Evolutionary conservation across 2,888 invertebrate genomes (phyloP), one percentile per base, ranked within the genome.

Genomic region (Tipula helvola): DNA sequence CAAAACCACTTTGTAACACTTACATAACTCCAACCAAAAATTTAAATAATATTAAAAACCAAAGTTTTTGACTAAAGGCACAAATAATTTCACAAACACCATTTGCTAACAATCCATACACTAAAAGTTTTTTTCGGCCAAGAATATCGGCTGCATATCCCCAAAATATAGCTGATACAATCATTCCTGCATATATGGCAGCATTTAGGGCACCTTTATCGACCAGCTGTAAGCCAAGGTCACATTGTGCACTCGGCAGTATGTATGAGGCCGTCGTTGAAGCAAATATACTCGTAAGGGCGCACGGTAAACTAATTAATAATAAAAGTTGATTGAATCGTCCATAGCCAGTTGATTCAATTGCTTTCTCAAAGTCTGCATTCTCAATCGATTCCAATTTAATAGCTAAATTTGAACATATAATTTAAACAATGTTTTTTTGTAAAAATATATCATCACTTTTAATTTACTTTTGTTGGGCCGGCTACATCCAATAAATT

Each of bases 101-200:
- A 84, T 96, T 93, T 8, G 93, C 89, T 85, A 95, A 90, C 89
- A 94, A 94, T 0, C 96, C 96, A 89, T 93, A 92, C 39, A 95
- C 91, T 88, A 96, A 92, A 87, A 96, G 93, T 89, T 93, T 93
- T 88, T 93, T 93, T 87, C 95, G 92, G 10, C 96, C 96, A 87
- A 95, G 92, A 0, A 95, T 95, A 89, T 96, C 96, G 0, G 96
- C 95, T 5, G 96, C 90, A 89, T 94, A 96, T 0, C 96, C 96
- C 96, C 96, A 96, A 3, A 95, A 88, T 89, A 95, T 93, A 0
- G 95, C 95, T 57, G 96, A 95, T 0, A 93, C 92, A 88, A 95
- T 94, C 88, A 89, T 90, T 94, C 96, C 96, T 89, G 94, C 93
- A 91, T 96, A 96, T 5, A 95, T 95, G 87, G 94, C 93, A 0